Conservation (phyloP, 64 coral and sea anemone genomes). For the Trachythela sp. region DNA sequence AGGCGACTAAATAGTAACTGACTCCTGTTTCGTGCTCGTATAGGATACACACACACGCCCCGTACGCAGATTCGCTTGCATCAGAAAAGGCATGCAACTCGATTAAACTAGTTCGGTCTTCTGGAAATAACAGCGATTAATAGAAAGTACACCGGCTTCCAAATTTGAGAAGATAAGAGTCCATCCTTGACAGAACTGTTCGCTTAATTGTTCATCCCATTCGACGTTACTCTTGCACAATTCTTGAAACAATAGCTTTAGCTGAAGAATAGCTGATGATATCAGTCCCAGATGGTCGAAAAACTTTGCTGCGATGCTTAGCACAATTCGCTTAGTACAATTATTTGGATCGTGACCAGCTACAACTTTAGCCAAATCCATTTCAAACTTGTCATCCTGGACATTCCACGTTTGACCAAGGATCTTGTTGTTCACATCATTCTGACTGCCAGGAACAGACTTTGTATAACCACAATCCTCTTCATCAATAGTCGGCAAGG, state of each 20-base stretch:
- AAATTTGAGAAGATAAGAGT: background rate
- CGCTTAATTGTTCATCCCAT: conserved; percentile 33
- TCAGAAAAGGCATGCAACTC: conserved; percentile 41
- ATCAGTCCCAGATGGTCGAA: conserved; percentile 29
- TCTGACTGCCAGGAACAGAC: background rate
- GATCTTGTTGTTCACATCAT: background rate
- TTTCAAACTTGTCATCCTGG: background rate
- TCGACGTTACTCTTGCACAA: conserved; percentile 28
- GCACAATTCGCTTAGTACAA: background rate
- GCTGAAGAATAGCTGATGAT: background rate
- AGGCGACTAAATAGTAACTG: background rate
- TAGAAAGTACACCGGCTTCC: background rate
- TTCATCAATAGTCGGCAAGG: background rate
- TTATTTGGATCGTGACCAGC: background rate
- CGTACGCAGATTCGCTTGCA: conserved; percentile 21
- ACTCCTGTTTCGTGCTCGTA: background rate
- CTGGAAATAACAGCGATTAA: conserved; percentile 19
- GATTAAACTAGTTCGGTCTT: background rate
- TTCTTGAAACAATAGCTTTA: conserved; percentile 38
- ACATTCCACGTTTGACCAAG: background rate
- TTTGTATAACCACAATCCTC: background rate
- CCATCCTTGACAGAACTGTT: background rate
- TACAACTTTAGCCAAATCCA: background rate
- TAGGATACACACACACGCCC: conserved; percentile 4
- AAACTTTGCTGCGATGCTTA: conserved; percentile 17